Conservation (phyloP, 2,888 invertebrate species). For the Sympetrum striolatum region DNA sequence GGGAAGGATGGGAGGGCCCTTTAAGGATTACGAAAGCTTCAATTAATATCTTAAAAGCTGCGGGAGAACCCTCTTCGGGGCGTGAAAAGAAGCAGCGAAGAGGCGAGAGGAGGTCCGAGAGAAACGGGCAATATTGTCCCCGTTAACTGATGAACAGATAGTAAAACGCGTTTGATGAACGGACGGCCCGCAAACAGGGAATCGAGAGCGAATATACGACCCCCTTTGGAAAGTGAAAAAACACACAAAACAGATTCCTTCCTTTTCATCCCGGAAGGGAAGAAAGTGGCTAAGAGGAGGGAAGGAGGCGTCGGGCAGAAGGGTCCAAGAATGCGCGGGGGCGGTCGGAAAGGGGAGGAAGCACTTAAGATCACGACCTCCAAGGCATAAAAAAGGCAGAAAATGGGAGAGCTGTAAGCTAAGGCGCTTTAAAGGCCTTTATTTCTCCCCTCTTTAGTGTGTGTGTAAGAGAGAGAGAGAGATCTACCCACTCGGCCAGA, state of each 20-base stretch:
- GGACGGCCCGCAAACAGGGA: background rate
- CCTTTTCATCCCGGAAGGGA: background rate
- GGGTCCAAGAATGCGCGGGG: background rate
- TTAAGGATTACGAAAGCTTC: no score
- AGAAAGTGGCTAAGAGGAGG: background rate
- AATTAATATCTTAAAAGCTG: no score
- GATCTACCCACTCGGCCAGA: background rate
- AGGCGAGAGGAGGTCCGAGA: background rate
- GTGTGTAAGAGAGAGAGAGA: background rate
- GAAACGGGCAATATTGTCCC: background rate
- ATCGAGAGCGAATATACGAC: background rate
- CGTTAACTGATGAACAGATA: background rate
- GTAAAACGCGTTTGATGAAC: conserved; percentile 21
- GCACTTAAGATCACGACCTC: background rate
- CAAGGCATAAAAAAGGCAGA: background rate
- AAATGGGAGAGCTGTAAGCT: background rate
- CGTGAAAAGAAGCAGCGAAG: background rate
- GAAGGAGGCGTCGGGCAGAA: background rate
- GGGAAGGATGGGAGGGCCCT: no score
- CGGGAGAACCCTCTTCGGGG: background rate
- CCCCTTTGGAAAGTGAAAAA: background rate
- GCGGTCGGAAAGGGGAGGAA: background rate
- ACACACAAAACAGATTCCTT: background rate
- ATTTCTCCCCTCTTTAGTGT: background rate
- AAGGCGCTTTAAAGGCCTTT: background rate